phyloP scores from a whole-genome alignment of 2,113 vertebrate genomes.

The Danio rerio region GRCz12tu NC_133192.1:48270001-48270500 shows the following conservation, averaged over 20 bases:
- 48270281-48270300: background rate
- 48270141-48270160: conserved; percentile 7
- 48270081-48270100: too few species aligned
- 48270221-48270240: conserved; percentile 7
- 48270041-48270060: too few species aligned
- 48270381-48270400: conserved; percentile 14
- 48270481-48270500: background rate
- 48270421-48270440: conserved; percentile 3
- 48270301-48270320: background rate
- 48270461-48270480: background rate
- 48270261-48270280: background rate
- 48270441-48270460: background rate
- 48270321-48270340: conserved; percentile 15
- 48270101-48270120: too few species aligned
- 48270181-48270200: conserved; percentile 26
- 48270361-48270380: conserved; percentile 5
- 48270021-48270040: too few species aligned
- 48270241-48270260: background rate
- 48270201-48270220: background rate
- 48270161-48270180: conserved; percentile 33
- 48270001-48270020: too few species aligned
- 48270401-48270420: background rate
- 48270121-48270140: conserved; percentile 10
- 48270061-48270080: too few species aligned
- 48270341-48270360: conserved; percentile 17